Conservation (phyloP, 64 coral and sea anemone species). For the Acropora tenuis region DNA sequence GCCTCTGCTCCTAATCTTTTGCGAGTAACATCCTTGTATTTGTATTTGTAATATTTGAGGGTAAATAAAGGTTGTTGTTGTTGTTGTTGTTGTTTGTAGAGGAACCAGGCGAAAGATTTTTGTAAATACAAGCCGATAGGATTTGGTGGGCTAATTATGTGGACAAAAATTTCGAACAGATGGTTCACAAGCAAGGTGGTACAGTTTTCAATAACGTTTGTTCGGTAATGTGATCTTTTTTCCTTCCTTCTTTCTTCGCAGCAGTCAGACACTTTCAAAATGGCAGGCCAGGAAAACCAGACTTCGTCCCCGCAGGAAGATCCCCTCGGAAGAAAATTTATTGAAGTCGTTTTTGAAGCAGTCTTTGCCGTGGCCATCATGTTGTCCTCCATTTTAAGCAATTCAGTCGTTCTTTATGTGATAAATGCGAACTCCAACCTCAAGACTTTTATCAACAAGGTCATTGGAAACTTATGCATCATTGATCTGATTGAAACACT, state of each 20-base stretch:
- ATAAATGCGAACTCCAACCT: slow-evolving; percentile 30
- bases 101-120: no score
- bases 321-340: slow-evolving; percentile 7
- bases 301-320: neutral
- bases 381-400: slow-evolving; percentile 30
- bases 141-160: no score
- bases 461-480: slow-evolving; percentile 52
- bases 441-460: slow-evolving; percentile 46
- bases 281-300: neutral
- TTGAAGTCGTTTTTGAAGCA: slow-evolving; percentile 25
- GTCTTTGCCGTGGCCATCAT: neutral
- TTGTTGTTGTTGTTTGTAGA: no score
- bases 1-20: no score
- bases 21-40: no score
- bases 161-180: no score
- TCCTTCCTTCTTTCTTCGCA: neutral
- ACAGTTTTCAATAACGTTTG: neutral
- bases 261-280: neutral
- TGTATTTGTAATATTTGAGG: no score
- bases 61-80: no score
- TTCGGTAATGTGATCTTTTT: neutral
- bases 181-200: no score
- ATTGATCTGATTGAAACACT: slow-evolving; percentile 35
- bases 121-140: no score
- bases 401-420: slow-evolving; percentile 43